Percentiles rank a stretch among this genome's conserved stretches.
Conservation (phyloP, 2,888 invertebrate genomes). For the Scaptomyza parva region DNA sequence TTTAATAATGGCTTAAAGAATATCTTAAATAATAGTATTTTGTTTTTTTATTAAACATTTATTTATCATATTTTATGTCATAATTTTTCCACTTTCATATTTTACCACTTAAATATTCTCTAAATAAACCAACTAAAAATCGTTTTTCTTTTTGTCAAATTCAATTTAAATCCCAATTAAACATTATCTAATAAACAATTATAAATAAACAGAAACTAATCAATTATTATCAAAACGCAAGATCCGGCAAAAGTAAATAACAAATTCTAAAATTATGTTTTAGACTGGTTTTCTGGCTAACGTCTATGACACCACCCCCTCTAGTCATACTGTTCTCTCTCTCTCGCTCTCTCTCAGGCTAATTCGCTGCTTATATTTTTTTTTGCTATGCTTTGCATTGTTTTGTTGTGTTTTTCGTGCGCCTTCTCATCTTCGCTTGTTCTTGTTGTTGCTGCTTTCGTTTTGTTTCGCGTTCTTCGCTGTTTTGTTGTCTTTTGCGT, state of each 20-base stretch:
- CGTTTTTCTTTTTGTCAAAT: too few species aligned
- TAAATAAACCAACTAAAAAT: too few species aligned
- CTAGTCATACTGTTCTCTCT: slow-evolving; percentile 1
- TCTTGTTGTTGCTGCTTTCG: slow-evolving; percentile 34
- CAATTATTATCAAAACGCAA: background rate
- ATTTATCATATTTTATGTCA: too few species aligned
- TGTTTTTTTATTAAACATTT: too few species aligned
- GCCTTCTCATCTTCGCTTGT: slow-evolving; percentile 28
- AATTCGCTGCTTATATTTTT: slow-evolving; percentile 32
- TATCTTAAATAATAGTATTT: too few species aligned
- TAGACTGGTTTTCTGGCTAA: slow-evolving; percentile 30
- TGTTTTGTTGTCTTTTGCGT: slow-evolving; percentile 30
- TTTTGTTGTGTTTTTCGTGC: slow-evolving; percentile 38
- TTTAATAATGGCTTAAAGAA: too few species aligned
- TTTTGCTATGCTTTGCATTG: slow-evolving; percentile 45
- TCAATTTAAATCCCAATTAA: too few species aligned
- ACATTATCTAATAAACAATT: slow-evolving; percentile 1
- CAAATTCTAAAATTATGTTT: slow-evolving; percentile 22
- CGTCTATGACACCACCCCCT: slow-evolving; percentile 33
- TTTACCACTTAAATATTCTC: too few species aligned
- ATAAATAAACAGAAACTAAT: background rate
- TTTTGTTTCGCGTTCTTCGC: slow-evolving; percentile 52
- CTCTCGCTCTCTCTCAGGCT: background rate
- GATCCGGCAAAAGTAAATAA: slow-evolving; percentile 1
- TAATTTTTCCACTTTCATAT: too few species aligned